phyloP scores from a whole-genome alignment of 2,888 invertebrate species.

The Pristionchus exspectatus region DNA sequence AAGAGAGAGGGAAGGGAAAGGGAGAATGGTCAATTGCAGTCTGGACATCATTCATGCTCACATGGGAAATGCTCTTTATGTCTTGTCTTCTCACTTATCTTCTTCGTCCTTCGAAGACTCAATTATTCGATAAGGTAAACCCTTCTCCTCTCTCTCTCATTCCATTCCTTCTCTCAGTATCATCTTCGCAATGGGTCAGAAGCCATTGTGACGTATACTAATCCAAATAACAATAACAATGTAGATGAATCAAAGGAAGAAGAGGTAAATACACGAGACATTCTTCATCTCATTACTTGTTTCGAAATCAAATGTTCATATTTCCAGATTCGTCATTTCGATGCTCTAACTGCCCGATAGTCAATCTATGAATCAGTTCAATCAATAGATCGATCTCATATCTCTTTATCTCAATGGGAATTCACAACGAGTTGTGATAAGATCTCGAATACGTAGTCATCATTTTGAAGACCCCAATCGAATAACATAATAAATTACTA shows the following conservation, averaged over 20 bases:
- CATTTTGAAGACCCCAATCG: neutral
- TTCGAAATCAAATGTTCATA: neutral
- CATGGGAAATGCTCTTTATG: constrained; percentile 76
- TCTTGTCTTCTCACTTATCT: constrained; percentile 70
- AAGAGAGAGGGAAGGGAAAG: neutral
- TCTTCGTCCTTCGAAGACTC: constrained; percentile 69
- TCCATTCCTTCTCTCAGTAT: constrained; percentile 15
- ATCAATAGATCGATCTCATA: neutral
- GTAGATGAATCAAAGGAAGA: constrained; percentile 50
- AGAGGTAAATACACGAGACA: neutral
- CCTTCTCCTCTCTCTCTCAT: neutral
- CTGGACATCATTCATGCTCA: constrained; percentile 76
- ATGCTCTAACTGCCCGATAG: constrained; percentile 33
- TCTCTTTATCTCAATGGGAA: constrained; percentile 16
- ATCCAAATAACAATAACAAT: constrained; percentile 43
- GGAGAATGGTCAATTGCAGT: constrained; percentile 66
- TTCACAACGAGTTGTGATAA: neutral
- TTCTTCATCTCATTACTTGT: neutral
- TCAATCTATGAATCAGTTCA: neutral
- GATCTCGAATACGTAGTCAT: constrained; percentile 28
- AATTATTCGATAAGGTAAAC: constrained; percentile 58
- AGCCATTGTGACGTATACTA: constrained; percentile 37
- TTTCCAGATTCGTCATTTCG: constrained; percentile 44
- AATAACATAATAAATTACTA: constrained; percentile 27
- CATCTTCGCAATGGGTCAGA: constrained; percentile 20